A percentile compares a stretch with the other conserved stretches of the same genome.
phyloP scores from a whole-genome alignment of 2,888 invertebrate species.

The Eledona agricola region DNA sequence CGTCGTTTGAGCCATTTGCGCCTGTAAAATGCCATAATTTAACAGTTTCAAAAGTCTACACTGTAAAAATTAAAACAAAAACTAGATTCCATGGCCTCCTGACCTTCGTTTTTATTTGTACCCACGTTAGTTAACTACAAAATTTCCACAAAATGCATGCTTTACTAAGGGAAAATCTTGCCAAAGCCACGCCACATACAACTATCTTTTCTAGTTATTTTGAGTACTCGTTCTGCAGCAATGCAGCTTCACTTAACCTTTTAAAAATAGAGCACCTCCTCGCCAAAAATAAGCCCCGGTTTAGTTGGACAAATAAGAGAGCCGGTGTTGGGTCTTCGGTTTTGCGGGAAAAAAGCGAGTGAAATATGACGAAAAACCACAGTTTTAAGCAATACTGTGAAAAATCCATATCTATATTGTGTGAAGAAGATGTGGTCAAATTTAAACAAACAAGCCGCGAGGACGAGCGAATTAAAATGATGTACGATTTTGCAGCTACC shows the following conservation, averaged over 20 bases:
- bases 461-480: conserved; percentile 71
- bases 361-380: conserved; percentile 20
- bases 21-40: too few species aligned
- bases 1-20: too few species aligned
- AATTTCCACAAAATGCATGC: too few species aligned
- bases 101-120: too few species aligned
- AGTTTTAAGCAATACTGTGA: conserved; percentile 73
- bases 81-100: too few species aligned
- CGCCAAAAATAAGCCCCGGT: conserved; percentile 28
- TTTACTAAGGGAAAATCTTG: too few species aligned
- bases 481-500: conserved; percentile 62
- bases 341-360: background rate
- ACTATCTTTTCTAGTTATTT: background rate
- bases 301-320: conserved; percentile 18
- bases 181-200: too few species aligned
- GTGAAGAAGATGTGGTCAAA: conserved; percentile 69
- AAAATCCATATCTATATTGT: conserved; percentile 59
- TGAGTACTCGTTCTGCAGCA: conserved; percentile 7
- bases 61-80: too few species aligned
- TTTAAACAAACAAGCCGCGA: conserved; percentile 72
- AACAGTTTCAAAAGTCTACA: too few species aligned
- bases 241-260: conserved; percentile 12
- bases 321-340: conserved; percentile 8
- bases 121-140: too few species aligned
- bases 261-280: conserved; percentile 27